Evolutionary conservation across 2,888 invertebrate species (phyloP).

Genomic region (Stratiomys singularior): DNA sequence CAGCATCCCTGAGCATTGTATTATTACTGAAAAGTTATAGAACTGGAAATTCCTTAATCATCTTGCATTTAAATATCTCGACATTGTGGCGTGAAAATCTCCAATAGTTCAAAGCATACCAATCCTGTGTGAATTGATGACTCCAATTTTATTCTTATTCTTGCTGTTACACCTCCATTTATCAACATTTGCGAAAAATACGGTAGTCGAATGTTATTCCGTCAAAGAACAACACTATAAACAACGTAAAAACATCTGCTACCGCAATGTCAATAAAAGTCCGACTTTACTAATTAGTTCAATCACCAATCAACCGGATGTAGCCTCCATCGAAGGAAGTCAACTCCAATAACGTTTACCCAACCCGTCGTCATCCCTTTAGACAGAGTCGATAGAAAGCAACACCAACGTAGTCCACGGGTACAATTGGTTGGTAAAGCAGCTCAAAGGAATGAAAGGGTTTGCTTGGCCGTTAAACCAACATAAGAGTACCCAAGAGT

Average conservation of each 20-base stretch:
- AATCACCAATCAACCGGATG: not conserved
- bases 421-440: not conserved
- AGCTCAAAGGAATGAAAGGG: not conserved
- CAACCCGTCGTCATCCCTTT: not conserved
- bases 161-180: too few species aligned
- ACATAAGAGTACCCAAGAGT: slow-evolving; percentile 5
- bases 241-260: not conserved
- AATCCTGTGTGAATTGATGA: too few species aligned
- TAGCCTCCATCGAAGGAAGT: not conserved
- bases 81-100: too few species aligned
- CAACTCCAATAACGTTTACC: not conserved
- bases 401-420: not conserved
- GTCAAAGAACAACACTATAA: too few species aligned
- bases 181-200: too few species aligned
- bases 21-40: too few species aligned
- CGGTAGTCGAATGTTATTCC: too few species aligned
- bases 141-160: too few species aligned
- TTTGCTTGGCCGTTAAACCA: not conserved
- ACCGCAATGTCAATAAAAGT: not conserved
- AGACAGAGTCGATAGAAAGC: not conserved
- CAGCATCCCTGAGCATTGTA: too few species aligned
- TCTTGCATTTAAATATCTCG: too few species aligned
- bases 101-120: too few species aligned
- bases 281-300: not conserved
- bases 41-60: too few species aligned